Conservation (phyloP, 2,797 vertebrate genomes). For the Emys orbicularis region DNA sequence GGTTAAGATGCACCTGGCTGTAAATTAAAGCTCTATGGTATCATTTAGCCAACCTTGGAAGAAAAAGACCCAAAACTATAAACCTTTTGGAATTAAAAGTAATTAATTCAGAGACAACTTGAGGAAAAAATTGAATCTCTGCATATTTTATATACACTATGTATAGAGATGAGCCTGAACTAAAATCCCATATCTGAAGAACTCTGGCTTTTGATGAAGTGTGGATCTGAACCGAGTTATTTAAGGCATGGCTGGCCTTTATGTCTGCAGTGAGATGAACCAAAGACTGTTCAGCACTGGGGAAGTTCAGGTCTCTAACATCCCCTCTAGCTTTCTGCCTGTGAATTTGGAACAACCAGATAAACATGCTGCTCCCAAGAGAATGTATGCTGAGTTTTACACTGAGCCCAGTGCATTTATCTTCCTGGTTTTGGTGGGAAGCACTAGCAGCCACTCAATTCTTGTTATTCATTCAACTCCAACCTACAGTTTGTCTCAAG, state of each 20-base stretch:
- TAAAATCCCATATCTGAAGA: neutral
- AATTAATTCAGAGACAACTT: constrained; percentile 12
- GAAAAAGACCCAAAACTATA: neutral
- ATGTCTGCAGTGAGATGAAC: neutral
- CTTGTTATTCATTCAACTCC: neutral
- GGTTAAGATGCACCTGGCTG: neutral
- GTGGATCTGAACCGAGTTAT: neutral
- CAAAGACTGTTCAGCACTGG: neutral
- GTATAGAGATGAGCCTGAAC: neutral
- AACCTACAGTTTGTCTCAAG: neutral
- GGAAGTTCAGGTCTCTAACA: neutral
- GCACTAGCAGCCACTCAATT: neutral
- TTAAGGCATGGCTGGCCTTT: neutral
- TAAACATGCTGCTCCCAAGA: neutral
- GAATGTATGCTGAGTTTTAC: neutral
- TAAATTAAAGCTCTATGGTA: neutral
- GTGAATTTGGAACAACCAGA: neutral
- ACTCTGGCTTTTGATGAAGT: neutral
- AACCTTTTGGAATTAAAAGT: neutral
- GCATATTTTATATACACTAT: neutral
- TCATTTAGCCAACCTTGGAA: neutral
- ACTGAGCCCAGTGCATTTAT: neutral
- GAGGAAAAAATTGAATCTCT: neutral
- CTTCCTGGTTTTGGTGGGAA: constrained; percentile 10
- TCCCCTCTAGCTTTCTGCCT: neutral